phyloP scores from a whole-genome alignment of 2,888 invertebrate genomes.

The Anthrax anthrax region DNA sequence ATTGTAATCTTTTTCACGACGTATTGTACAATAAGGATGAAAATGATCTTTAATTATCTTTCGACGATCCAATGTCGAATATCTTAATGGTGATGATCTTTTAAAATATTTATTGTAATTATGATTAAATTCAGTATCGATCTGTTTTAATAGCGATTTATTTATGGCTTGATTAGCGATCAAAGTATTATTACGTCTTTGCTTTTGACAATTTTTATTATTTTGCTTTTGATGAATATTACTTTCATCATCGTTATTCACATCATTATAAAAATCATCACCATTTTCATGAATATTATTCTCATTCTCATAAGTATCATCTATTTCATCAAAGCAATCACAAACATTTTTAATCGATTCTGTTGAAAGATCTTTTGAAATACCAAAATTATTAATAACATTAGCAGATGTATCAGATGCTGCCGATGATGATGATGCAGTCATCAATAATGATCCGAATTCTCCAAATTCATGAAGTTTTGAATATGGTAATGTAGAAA shows the following conservation, averaged over 20 bases:
- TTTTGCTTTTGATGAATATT: neutral
- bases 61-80: constrained; percentile 7
- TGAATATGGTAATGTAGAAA: constrained; percentile 6
- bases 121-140: neutral
- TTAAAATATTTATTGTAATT: neutral
- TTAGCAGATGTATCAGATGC: neutral
- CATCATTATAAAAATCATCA: too few relatives aligned
- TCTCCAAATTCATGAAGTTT: constrained; percentile 6
- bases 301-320: constrained; percentile 22
- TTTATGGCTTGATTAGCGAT: neutral
- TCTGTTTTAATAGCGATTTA: neutral
- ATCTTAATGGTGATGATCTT: constrained; percentile 5
- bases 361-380: constrained; percentile 26
- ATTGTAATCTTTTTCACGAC: constrained; percentile 4
- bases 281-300: neutral
- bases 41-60: constrained; percentile 5
- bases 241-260: too few relatives aligned
- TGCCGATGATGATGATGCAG: neutral
- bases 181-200: neutral
- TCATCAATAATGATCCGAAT: neutral
- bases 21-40: constrained; percentile 11
- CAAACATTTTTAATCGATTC: constrained; percentile 28
- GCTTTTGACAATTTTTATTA: neutral
- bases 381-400: constrained; percentile 12
- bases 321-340: constrained; percentile 20